These are phyloP conservation scores for Onchidella celtica DNA, from an alignment of 2,888 invertebrate species.

Conservation along the genomic window DNA sequence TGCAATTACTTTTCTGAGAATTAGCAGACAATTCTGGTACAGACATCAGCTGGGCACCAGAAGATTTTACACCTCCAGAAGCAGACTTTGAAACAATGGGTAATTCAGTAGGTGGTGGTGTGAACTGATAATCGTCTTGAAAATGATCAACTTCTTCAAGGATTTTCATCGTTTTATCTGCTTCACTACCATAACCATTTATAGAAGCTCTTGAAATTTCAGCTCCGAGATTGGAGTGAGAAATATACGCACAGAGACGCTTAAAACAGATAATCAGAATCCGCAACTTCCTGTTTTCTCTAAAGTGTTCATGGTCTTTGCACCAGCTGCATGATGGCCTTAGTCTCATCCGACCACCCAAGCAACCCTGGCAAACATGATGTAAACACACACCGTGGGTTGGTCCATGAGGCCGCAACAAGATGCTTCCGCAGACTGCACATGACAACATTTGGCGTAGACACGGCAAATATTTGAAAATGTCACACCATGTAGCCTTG, in stretches of 20 bases:
- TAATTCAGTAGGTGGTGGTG: constrained; percentile 46
- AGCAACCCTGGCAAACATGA: constrained; percentile 91
- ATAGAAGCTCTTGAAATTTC: constrained; percentile 55
- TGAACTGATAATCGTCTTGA: constrained; percentile 58
- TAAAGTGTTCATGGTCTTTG: constrained; percentile 90
- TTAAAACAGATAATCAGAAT: constrained; percentile 93
- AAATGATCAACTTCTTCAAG: constrained; percentile 70
- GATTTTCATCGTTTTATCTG: constrained; percentile 65
- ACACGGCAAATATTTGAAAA: constrained; percentile 91
- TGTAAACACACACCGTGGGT: constrained; percentile 89
- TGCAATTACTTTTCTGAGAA: background rate
- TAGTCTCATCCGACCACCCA: constrained; percentile 91
- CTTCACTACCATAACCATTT: constrained; percentile 64
- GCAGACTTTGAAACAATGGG: constrained; percentile 29
- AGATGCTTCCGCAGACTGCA: constrained; percentile 91
- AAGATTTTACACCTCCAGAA: constrained; percentile 10
- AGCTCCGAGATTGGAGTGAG: constrained; percentile 75
- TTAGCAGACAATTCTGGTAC: background rate
- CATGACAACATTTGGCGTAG: constrained; percentile 93
- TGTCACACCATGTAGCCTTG: constrained; percentile 88
- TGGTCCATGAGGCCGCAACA: constrained; percentile 91
- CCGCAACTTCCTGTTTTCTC: constrained; percentile 90
- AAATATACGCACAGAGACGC: constrained; percentile 91
- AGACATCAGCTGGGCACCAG: background rate
- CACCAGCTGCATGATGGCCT: constrained; percentile 93